A percentile compares a stretch with the other conserved stretches of the same genome.
phyloP scores from a whole-genome alignment of 2,113 vertebrate species.

The Chelonoidis abingdonii region DNA sequence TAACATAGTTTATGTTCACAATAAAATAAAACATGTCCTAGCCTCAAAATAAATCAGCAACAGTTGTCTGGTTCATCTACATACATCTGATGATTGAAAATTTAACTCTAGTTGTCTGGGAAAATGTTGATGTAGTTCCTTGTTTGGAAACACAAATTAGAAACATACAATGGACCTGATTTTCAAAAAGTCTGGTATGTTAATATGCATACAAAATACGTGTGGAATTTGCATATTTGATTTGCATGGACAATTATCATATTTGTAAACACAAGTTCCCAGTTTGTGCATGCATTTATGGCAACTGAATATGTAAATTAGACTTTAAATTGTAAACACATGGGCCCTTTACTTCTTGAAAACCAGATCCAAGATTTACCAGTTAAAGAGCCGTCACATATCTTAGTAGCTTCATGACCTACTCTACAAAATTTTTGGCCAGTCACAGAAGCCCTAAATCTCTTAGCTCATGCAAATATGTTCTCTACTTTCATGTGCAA shows the following conservation, averaged over 20 bases:
- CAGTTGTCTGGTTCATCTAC: slow-evolving; percentile 37
- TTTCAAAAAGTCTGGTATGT: neutral
- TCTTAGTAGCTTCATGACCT: no score
- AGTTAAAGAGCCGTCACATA: neutral
- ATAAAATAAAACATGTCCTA: slow-evolving; percentile 65
- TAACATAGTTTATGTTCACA: slow-evolving; percentile 67
- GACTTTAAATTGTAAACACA: neutral
- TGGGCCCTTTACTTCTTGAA: neutral
- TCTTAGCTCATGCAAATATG: neutral
- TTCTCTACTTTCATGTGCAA: neutral
- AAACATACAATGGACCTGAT: neutral
- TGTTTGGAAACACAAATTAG: neutral
- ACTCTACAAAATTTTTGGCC: neutral
- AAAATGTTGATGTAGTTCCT: neutral
- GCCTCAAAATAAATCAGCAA: slow-evolving; percentile 60
- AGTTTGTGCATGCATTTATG: neutral
- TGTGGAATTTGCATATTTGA: neutral
- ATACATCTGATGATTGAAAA: neutral
- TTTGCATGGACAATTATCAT: neutral
- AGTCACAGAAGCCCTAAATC: neutral
- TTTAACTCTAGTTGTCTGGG: neutral
- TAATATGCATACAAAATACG: neutral
- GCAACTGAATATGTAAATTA: neutral
- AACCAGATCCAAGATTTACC: neutral
- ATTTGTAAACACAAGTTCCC: neutral